phyloP scores from a whole-genome alignment of 2,888 invertebrate genomes.

The Epistrophe grossulariae region DNA sequence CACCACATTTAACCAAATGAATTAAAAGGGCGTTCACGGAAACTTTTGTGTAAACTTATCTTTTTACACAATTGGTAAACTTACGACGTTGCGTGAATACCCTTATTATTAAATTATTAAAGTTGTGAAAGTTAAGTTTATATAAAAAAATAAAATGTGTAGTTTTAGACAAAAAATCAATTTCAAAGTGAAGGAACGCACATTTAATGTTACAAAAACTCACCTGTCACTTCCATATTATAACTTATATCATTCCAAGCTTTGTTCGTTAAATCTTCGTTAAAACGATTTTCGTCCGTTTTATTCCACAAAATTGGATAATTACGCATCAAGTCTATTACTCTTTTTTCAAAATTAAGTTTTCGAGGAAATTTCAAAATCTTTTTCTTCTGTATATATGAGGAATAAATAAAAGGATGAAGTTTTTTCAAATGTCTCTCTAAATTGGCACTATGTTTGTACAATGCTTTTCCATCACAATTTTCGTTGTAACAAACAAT shows the following conservation, averaged over 20 bases:
- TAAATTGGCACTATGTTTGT: conserved; percentile 23
- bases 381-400: neutral
- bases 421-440: conserved; percentile 10
- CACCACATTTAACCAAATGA: too few species aligned
- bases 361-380: conserved; percentile 4
- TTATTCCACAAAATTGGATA: conserved; percentile 17
- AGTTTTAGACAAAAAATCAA: too few species aligned
- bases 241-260: neutral
- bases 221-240: neutral
- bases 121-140: too few species aligned
- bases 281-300: neutral
- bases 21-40: too few species aligned
- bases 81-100: too few species aligned
- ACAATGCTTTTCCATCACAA: conserved; percentile 6
- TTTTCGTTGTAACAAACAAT: conserved; percentile 16
- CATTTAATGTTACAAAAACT: too few species aligned
- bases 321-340: neutral
- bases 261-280: neutral
- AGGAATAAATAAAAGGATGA: neutral
- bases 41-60: too few species aligned
- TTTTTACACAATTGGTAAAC: too few species aligned
- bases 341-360: neutral
- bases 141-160: too few species aligned
- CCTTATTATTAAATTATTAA: too few species aligned
- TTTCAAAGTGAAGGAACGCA: too few species aligned